Evolutionary conservation across 2,888 invertebrate species (phyloP).

Genomic region (Pyrgus malvae): DNA sequence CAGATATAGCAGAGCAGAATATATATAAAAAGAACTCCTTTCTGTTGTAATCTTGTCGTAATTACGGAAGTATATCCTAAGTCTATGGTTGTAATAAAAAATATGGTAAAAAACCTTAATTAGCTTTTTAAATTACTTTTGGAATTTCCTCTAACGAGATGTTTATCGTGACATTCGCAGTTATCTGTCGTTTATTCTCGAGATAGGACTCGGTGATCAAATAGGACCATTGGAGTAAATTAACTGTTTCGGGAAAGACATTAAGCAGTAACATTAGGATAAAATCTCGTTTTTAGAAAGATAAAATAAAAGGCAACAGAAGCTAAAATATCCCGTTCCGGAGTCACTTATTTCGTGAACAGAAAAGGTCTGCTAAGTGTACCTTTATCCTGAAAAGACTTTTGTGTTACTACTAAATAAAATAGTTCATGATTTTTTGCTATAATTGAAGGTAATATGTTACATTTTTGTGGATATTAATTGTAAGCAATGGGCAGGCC

Average conservation of each 20-base stretch:
- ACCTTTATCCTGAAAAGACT: background rate
- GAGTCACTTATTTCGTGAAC: background rate
- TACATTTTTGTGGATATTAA: too few species aligned
- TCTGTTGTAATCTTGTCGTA: too few species aligned
- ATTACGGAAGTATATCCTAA: too few species aligned
- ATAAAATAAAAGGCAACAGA: background rate
- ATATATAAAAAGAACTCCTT: too few species aligned
- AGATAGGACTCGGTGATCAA: conserved; percentile 2
- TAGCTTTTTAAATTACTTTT: background rate
- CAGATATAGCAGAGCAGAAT: too few species aligned
- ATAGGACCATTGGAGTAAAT: conserved; percentile 2
- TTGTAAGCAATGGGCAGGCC: too few species aligned
- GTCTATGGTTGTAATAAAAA: background rate
- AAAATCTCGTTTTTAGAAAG: conserved; percentile 4
- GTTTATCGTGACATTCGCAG: background rate
- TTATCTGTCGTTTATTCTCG: background rate
- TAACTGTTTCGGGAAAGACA: conserved; percentile 8
- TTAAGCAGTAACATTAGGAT: conserved; percentile 6
- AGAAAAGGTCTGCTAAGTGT: conserved; percentile 1
- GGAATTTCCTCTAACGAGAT: background rate
- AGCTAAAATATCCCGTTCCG: background rate
- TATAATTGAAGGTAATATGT: too few species aligned
- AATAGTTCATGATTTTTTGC: too few species aligned
- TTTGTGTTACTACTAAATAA: background rate
- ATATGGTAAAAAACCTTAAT: background rate